Base-by-base conservation (phyloP, 2,113 vertebrate species). In the Calcarius ornatus region DNA sequence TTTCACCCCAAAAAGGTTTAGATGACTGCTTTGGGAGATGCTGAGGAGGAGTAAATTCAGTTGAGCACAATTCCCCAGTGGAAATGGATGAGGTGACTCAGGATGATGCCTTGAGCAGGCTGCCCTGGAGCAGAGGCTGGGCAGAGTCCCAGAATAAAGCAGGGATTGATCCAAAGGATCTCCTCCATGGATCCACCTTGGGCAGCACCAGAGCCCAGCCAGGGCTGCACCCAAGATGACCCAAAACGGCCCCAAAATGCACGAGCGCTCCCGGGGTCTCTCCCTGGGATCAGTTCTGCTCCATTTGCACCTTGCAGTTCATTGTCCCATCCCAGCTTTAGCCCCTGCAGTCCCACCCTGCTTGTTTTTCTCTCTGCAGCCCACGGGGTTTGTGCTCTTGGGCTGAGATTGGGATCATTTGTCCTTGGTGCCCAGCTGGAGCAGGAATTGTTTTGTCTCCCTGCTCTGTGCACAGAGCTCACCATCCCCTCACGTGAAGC, bases 401-500 rank as follows among this genome's bases (percentile, higher is more conserved):
- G 33, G 21, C 31, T 57, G 54, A 57, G 54, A 7, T n/a, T 57
- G 6, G 54, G 54, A 6, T 57, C 33, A 57, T 57, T n/a, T 57
- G 56, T n/a, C 56, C 54, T 57, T 57, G 54, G 54, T 57, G 33
- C 54, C 54, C 54, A 57, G 54, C 33, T 57, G 54, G 54, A 57
- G 54, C 12, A 57, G 56, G 56, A 57, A 57, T 57, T 57, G 56
- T 57, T 57, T 57, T 57, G 33, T 57, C 9, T 23, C 56, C 56
- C 56, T 57, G 56, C 56, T 57, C 33, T 57, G 56, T 10, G 56
- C 21, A 23, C 12, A 57, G 33, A 57, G 56, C 56, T 59, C 56
- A 59, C 4, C 56, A 35, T 35, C 4, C 56, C 33, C 3, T 16
- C 0, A 35, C 35, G 1, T 16, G n/a, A 4, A 59, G 31, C n/a